Evolutionary conservation across 2,888 invertebrate genomes (phyloP).

Genomic region (Arrhopalites spinosus): DNA sequence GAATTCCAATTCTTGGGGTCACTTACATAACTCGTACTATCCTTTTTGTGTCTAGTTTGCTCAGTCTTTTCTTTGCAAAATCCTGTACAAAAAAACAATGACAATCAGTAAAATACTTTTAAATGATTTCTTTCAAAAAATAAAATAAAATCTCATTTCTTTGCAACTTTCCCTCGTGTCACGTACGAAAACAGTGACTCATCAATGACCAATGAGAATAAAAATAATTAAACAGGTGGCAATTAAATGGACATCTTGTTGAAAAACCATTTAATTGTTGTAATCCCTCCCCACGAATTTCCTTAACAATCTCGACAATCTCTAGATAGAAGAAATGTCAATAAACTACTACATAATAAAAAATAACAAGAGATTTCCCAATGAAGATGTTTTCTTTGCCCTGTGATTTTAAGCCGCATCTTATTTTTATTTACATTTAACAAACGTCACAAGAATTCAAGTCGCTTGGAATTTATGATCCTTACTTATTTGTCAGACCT

Average conservation of each 20-base stretch:
- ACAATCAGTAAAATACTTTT: neutral
- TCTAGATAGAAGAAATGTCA: too few relatives aligned
- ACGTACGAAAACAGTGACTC: neutral
- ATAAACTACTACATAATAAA: too few relatives aligned
- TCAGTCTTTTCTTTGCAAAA: constrained; percentile 14
- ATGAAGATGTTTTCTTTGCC: too few relatives aligned
- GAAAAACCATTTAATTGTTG: too few relatives aligned
- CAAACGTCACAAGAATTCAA: too few relatives aligned
- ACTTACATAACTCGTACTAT: neutral
- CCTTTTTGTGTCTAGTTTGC: neutral
- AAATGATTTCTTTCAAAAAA: neutral
- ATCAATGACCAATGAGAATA: neutral
- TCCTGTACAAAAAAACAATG: neutral
- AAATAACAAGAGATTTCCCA: too few relatives aligned
- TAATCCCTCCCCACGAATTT: too few relatives aligned
- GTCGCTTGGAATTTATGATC: too few relatives aligned
- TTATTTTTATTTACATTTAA: too few relatives aligned
- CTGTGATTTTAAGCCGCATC: too few relatives aligned
- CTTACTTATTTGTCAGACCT: neutral
- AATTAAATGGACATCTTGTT: neutral
- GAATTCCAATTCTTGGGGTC: constrained; percentile 32
- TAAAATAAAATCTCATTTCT: neutral
- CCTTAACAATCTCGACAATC: too few relatives aligned
- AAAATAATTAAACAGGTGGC: neutral
- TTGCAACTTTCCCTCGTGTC: neutral